Evolutionary conservation across 2,113 vertebrate genomes (phyloP).

Genomic region (Trachemys scripta): DNA sequence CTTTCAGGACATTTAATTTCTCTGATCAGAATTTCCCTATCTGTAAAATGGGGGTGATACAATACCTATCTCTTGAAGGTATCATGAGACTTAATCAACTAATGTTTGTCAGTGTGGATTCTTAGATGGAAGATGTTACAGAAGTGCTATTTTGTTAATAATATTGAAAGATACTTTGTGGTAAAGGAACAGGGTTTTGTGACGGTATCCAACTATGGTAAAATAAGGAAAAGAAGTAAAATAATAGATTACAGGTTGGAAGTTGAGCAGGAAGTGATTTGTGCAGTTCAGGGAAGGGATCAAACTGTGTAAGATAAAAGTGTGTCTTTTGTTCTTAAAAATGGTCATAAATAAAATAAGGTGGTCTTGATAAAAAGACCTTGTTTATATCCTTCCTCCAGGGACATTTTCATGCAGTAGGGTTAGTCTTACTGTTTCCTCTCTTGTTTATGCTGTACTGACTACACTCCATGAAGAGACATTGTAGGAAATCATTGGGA

Average conservation of each 20-base stretch:
- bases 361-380: rapidly evolving
- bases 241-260: neutral
- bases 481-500: neutral
- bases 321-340: neutral
- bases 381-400: neutral
- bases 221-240: conserved; percentile 5
- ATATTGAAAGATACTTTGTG: neutral
- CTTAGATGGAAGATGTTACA: neutral
- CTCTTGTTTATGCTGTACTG: neutral
- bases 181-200: neutral
- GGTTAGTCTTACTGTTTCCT: neutral
- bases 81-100: neutral
- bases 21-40: neutral
- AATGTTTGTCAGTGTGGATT: neutral
- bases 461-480: neutral
- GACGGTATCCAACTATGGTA: neutral
- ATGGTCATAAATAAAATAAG: rapidly evolving
- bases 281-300: neutral
- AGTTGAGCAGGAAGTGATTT: neutral
- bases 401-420: neutral
- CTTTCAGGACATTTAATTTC: neutral
- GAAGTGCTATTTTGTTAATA: neutral
- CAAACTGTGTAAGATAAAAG: neutral
- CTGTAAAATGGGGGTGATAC: neutral
- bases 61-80: neutral